These are phyloP conservation scores for Saccopteryx leptura DNA, from an alignment of 2,113 vertebrate species.

Conservation along the genomic window DNA sequence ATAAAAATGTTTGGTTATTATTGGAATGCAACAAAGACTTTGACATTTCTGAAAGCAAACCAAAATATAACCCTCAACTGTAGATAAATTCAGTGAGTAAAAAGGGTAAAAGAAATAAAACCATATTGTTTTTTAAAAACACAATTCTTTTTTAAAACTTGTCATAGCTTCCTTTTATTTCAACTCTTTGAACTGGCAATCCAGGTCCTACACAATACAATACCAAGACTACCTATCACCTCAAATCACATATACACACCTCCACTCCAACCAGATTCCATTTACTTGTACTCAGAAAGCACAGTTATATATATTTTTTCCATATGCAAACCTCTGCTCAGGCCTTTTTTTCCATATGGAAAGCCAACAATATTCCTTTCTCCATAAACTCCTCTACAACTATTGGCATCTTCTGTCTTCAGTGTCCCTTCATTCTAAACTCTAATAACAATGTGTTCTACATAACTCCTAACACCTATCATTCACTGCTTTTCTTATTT, in stretches of 20 bases:
- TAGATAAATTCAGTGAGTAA: constrained; percentile 18
- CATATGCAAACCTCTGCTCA: neutral
- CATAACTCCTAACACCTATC: neutral
- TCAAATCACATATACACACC: neutral
- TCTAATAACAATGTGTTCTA: neutral
- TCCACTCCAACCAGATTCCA: neutral
- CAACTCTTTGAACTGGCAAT: neutral
- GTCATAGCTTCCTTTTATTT: neutral
- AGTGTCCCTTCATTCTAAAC: neutral
- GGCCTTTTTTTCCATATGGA: neutral
- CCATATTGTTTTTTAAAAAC: constrained; percentile 1
- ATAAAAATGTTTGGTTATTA: constrained; percentile 37
- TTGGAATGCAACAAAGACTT: constrained; percentile 6
- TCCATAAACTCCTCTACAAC: neutral
- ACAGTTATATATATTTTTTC: neutral
- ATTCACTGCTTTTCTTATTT: constrained; percentile 37
- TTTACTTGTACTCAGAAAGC: neutral
- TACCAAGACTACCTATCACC: neutral
- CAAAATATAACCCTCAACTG: neutral
- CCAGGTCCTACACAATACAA: neutral
- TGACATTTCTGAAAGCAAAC: constrained; percentile 17
- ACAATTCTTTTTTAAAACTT: constrained; percentile 26
- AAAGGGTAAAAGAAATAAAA: neutral
- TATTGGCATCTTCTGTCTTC: neutral
- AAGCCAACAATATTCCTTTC: neutral